Conservation (phyloP, 2,797 vertebrate species). For the Sarcoramphus papa region DNA sequence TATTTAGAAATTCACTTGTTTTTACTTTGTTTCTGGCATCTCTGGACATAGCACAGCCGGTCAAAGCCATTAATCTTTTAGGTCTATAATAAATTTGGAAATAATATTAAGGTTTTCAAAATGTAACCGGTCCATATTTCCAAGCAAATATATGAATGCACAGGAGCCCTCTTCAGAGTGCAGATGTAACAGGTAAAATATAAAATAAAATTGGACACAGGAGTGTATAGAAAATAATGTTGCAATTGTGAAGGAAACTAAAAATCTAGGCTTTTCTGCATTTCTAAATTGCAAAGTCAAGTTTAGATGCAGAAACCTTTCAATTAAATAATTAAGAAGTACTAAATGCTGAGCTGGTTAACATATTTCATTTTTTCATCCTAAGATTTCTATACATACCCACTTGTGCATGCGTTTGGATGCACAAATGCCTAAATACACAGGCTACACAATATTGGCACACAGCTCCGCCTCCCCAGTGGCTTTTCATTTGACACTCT, state of each 20-base stretch:
- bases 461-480: neutral
- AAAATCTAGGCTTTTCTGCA: neutral
- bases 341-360: neutral
- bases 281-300: neutral
- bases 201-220: too few species aligned
- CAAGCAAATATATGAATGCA: neutral
- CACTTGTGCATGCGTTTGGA: neutral
- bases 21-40: neutral
- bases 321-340: neutral
- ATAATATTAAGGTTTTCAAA: neutral
- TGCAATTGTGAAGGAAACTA: neutral
- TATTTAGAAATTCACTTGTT: neutral
- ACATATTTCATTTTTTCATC: neutral
- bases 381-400: neutral
- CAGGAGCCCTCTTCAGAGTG: neutral
- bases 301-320: neutral
- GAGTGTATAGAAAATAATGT: neutral
- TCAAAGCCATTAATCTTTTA: neutral
- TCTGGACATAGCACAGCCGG: neutral
- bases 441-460: neutral
- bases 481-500: neutral
- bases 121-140: neutral
- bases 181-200: neutral
- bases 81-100: neutral
- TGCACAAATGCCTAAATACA: neutral